A percentile compares a stretch with the other conserved stretches of the same genome.
These are phyloP conservation scores for Mus pahari DNA, from an alignment of 2,113 vertebrate genomes.

Conservation along the genomic window DNA sequence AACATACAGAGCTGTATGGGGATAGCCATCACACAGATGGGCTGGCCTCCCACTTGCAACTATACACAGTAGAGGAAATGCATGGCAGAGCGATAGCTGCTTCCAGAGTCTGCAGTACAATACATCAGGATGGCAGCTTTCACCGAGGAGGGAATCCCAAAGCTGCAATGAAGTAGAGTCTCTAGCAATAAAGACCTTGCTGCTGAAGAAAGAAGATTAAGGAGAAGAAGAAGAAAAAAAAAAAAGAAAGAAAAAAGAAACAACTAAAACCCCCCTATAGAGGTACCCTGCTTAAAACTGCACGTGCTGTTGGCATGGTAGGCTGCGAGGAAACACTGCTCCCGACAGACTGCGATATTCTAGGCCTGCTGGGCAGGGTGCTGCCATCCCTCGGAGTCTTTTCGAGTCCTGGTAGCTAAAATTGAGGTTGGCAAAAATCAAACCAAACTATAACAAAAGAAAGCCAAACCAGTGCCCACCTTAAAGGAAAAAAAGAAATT, in stretches of 20 bases:
- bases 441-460: slow-evolving; percentile 67
- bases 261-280: slow-evolving; percentile 60
- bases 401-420: slow-evolving; percentile 86
- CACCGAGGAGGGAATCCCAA: slow-evolving; percentile 77
- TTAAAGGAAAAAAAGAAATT: slow-evolving; percentile 53
- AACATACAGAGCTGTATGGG: slow-evolving; percentile 84
- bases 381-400: slow-evolving; percentile 82
- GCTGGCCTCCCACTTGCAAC: slow-evolving; percentile 77
- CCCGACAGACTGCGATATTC: slow-evolving; percentile 70
- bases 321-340: slow-evolving; percentile 72
- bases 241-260: slow-evolving; percentile 20
- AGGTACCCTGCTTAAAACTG: slow-evolving; percentile 75
- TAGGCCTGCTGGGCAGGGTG: slow-evolving; percentile 70
- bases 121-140: slow-evolving; percentile 79
- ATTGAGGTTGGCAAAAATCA: slow-evolving; percentile 73
- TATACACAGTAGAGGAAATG: slow-evolving; percentile 80
- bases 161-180: slow-evolving; percentile 78
- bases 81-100: slow-evolving; percentile 79
- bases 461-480: slow-evolving; percentile 62
- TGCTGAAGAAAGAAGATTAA: slow-evolving; percentile 81
- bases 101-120: slow-evolving; percentile 83
- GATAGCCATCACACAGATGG: slow-evolving; percentile 81
- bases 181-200: slow-evolving; percentile 81
- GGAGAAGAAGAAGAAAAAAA: not conserved
- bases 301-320: slow-evolving; percentile 58